Evolutionary conservation across 2,113 vertebrate genomes (phyloP), one percentile per base, ranked within the genome.

Genomic region (Ameiurus melas): DNA sequence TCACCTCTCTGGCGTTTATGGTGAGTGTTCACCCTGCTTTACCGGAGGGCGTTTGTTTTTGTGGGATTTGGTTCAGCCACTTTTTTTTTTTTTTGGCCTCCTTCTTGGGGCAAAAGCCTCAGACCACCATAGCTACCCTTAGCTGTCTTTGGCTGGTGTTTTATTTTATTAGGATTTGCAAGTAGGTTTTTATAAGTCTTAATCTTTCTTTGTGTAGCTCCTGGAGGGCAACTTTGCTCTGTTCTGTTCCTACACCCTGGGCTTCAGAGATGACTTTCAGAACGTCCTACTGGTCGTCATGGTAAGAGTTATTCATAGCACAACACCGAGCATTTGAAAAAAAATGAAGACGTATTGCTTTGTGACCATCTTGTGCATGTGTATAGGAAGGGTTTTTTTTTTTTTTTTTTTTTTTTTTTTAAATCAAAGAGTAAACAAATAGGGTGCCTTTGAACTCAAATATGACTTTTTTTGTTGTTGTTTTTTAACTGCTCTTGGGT

Each of bases 181-280:
- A 84, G 83, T 30, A n/a, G 53, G 6, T 25, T 58, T 3, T 90
- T 75, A 20, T 73, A 80, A 80, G 27, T 55, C 53, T 80, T 30
- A 81, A 85, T 30, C 7, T 89, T 90, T 81, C 5, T 78, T 51
- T 10, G 64, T 90, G 0, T 94, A 99, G 98, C 95, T 99, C 25
- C 94, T 99, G 88, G 98, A 99, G 33, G 98, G 98, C 33, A 99
- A 99, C 94, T 98, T 99, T 43, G 98, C 97, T 19, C 95, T 99
- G 64, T 99, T 99, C 93, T 97, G 98, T 91, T 97, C 95, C 82
- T 97, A 99, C 30, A 96, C 97, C 36, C 92, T 99, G 84, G 97
- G 96, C 78, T 98, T 98, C 91, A 96, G 96, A 83, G 96, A 97
- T 0, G 95, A 99, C 89, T 99, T 97, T 90, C 98, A 99, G 94